Percentiles rank a stretch among this genome's conserved stretches.
Conservation (phyloP, 1,140 invertebrate species). For the Phenacoccus solenopsis region DNA sequence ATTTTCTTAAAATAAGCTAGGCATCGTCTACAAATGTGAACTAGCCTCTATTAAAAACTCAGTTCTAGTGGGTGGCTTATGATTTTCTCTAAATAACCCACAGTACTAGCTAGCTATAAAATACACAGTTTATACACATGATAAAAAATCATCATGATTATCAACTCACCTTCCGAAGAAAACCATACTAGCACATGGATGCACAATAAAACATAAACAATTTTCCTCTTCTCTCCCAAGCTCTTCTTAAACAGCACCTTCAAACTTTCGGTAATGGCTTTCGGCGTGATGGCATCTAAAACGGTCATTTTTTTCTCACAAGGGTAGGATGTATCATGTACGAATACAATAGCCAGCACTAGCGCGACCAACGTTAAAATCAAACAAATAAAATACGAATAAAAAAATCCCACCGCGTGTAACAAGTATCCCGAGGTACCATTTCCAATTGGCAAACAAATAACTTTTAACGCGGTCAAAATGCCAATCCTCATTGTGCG, state of each 20-base stretch:
- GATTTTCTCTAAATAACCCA: no score
- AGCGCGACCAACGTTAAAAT: neutral
- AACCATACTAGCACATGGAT: neutral
- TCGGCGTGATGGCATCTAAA: neutral
- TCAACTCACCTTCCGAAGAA: neutral
- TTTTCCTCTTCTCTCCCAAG: neutral
- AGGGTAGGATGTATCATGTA: neutral
- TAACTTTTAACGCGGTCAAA: slow-evolving; percentile 3
- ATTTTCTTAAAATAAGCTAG: no score
- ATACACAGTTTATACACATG: no score
- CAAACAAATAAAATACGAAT: neutral
- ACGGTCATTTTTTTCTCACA: neutral
- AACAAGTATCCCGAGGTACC: neutral
- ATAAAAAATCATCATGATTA: neutral
- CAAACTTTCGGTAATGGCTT: neutral
- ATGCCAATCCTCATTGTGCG: slow-evolving; percentile 7
- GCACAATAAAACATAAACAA: neutral
- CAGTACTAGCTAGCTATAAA: no score
- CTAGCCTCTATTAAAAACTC: no score
- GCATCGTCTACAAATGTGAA: no score
- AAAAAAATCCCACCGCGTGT: neutral
- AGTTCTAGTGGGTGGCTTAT: no score
- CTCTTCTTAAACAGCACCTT: neutral
- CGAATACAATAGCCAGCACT: neutral
- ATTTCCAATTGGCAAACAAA: neutral